Evolutionary conservation across 2,797 vertebrate genomes (phyloP).

Genomic region (Gallinago nigripennis): DNA sequence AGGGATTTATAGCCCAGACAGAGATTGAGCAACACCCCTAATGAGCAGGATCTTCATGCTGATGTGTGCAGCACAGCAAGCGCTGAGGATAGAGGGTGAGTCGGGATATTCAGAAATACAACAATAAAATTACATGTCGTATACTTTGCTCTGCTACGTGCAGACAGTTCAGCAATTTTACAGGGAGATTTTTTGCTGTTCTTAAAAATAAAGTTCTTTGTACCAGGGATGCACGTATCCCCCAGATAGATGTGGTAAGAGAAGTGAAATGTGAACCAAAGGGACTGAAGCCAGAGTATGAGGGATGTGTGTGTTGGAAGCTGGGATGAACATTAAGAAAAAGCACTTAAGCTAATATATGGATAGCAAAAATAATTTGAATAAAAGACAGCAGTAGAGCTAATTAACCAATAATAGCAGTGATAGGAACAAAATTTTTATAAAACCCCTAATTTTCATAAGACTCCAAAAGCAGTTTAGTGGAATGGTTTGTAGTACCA

Average conservation of each 20-base stretch:
- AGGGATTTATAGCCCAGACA: neutral
- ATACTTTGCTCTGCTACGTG: neutral
- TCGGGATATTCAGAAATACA: neutral
- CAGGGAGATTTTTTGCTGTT: neutral
- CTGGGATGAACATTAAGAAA: neutral
- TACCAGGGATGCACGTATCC: neutral
- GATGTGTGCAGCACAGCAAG: neutral
- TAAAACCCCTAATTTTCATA: neutral
- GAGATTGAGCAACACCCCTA: neutral
- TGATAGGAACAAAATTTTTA: neutral
- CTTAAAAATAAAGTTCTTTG: neutral
- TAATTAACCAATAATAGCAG: neutral
- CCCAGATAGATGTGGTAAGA: accelerated
- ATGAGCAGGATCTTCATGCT: neutral
- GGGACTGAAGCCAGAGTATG: neutral
- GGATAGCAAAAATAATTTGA: neutral
- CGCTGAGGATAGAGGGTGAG: neutral
- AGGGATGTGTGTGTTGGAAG: neutral
- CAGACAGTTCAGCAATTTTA: neutral
- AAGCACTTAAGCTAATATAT: neutral
- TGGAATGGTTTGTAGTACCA: neutral
- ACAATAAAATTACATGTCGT: neutral
- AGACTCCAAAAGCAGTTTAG: neutral
- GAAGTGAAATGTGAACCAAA: neutral
- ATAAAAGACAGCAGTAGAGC: neutral